Base-by-base conservation (phyloP, 2,113 vertebrate species). In the Ptilonorhynchus violaceus region DNA sequence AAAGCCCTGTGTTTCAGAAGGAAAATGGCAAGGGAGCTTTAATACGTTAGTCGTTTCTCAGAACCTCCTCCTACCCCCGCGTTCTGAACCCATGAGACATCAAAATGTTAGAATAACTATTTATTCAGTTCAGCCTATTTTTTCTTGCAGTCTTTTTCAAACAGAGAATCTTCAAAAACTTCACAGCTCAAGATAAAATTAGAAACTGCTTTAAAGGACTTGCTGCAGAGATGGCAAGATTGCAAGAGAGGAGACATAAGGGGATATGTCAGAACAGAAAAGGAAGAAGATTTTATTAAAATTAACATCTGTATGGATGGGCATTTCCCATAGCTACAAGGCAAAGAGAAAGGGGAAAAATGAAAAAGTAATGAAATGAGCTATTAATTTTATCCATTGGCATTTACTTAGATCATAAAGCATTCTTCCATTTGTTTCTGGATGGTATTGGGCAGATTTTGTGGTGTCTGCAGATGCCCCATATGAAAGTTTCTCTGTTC, bases 101-200 rank as follows among this genome's bases (percentile, higher is more conserved):
- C 84, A 91, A 87, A 97, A 94, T 64, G 89, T 72, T 94, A 60
- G 44, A 80, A 83, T 46, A 93, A 93, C 83, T 94, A 87, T 94
- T 96, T 95, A 95, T 96, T 93, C 90, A 69, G 73, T 75, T 85
- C 76, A 91, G 85, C 21, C 80, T 93, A 93, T 83, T 96, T 96
- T 93, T 87, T 82, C 73, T 75, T 87, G 78, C 53, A 94, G 91
- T 25, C 53, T 91, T 93, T 95, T 85, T 82, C 86, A 94, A 95
- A 66, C 67, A 89, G 72, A 93, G 21, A 60, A 69, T 94, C 49
- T 96, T 91, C 84, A 92, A 89, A 95, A 96, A 89, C 37, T 95
- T 95, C 95, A 82, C 89, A 92, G 85, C 81, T 92, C 58, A 69
- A 74, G 92, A 91, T 69, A 96, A 95, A 97, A 96, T 96, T 97